Base-by-base conservation (phyloP, 2,888 invertebrate genomes). In the Heterodera filipjevi region DNA sequence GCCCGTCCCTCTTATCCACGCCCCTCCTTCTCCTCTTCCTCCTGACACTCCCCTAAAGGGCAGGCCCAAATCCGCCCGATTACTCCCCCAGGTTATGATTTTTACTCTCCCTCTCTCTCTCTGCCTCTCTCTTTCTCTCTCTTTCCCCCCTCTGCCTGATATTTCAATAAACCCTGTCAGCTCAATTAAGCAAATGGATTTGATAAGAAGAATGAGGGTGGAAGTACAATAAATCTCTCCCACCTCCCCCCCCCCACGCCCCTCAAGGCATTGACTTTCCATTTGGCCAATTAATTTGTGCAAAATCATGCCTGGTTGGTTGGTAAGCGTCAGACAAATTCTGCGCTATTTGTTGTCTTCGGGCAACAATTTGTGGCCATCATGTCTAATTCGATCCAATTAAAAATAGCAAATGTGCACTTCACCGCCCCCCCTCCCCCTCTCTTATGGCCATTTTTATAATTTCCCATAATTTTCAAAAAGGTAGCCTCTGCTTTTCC, bases 271-370 rank as follows among this genome's bases (percentile, higher is more conserved):
- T 6, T 39, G 33, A 68, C 35, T 35, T 68, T 33, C 33, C 32
- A 68, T 68, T 68, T 68, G 10, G 68, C 68, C 68, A 68, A 68
- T 68, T 68, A 68, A 68, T 68, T 68, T 33, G 68, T 35, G 68
- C 35, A 68, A 32, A 68, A 68, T 59, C 27, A 59, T 27, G 59
- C 59, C 27, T 27, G 59, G 27, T 59, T 59, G n/a, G 59, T 59
- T 59, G 59, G 27, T 59, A 53, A 22, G 19, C 19, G 19, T 14
- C 19, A 22, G 22, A 53, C 22, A 19, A 53, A 22, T 53, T 59
- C 6, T 27, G 59, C 27, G 10, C 8, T 6, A 59, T 27, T 59
- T 59, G 59, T 27, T 22, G 22, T 30, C 59, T 59, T 59, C 59
- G 59, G 59, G n/a, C 27, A 59, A 59, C 27, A 59, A 27, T 49